These are phyloP conservation scores for Chalcis sispes DNA, from an alignment of 2,888 invertebrate species.

Conservation along the genomic window DNA sequence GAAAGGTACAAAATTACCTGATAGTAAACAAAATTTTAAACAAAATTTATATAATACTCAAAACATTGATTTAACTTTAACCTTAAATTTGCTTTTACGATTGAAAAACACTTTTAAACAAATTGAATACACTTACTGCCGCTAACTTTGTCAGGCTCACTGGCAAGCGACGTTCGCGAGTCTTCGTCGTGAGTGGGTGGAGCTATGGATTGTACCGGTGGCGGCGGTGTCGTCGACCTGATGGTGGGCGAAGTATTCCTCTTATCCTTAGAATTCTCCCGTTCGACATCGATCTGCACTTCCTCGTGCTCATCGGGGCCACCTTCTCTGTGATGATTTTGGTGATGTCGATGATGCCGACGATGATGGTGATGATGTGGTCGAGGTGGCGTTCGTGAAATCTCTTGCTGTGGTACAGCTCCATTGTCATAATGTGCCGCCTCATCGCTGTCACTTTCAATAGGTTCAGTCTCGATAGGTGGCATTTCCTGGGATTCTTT, in stretches of 20 bases:
- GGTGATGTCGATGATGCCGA: slow-evolving; percentile 73
- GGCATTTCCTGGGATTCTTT: slow-evolving; percentile 76
- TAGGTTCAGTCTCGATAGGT: slow-evolving; percentile 83
- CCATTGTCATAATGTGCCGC: slow-evolving; percentile 72
- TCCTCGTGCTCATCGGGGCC: slow-evolving; percentile 29
- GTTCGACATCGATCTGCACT: slow-evolving; percentile 35
- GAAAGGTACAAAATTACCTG: slow-evolving; percentile 74
- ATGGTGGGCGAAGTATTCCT: slow-evolving; percentile 51
- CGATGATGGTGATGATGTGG: slow-evolving; percentile 74
- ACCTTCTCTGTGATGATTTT: slow-evolving; percentile 65
- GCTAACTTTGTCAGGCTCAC: slow-evolving; percentile 73
- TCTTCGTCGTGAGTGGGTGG: slow-evolving; percentile 71
- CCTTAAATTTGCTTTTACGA: not conserved
- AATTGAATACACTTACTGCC: slow-evolving; percentile 65
- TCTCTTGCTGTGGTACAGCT: slow-evolving; percentile 66
- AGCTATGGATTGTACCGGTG: slow-evolving; percentile 47
- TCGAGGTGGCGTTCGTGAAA: slow-evolving; percentile 71
- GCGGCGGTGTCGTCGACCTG: slow-evolving; percentile 65
- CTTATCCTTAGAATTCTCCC: slow-evolving; percentile 62
- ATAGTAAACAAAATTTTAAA: slow-evolving; percentile 23
- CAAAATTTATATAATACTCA: not conserved
- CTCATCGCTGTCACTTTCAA: slow-evolving; percentile 82
- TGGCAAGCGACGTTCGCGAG: slow-evolving; percentile 73
- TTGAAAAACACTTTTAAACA: not conserved
- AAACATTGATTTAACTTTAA: not conserved